phyloP scores from a whole-genome alignment of 2,888 invertebrate species.

The Catocala nupta region DNA sequence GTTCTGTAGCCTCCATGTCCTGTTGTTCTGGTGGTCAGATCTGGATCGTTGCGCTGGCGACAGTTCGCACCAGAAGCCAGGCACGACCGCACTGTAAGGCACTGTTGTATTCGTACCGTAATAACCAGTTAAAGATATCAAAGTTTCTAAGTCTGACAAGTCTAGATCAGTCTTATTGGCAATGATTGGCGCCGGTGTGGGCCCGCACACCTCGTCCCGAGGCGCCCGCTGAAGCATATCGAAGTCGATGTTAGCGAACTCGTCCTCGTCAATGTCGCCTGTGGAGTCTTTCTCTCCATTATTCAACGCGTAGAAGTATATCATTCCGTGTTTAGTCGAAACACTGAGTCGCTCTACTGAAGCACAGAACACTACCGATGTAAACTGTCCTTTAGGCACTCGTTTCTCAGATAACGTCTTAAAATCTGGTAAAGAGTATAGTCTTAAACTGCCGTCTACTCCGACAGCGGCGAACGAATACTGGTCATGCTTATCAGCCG shows the following conservation, averaged over 20 bases:
- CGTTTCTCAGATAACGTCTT: constrained; percentile 90
- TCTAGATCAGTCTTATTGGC: constrained; percentile 88
- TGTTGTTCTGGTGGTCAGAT: constrained; percentile 95
- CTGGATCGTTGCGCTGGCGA: constrained; percentile 96
- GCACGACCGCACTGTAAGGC: constrained; percentile 94
- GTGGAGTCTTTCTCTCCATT: constrained; percentile 91
- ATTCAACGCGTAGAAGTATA: constrained; percentile 93
- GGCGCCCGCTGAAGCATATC: constrained; percentile 78
- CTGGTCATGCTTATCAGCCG: constrained; percentile 80
- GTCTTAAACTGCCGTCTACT: constrained; percentile 91
- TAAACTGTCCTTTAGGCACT: constrained; percentile 90
- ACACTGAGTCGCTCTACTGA: constrained; percentile 95
- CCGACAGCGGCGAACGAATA: constrained; percentile 92
- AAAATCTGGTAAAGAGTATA: constrained; percentile 91
- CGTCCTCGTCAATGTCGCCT: constrained; percentile 91
- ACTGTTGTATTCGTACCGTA: constrained; percentile 87
- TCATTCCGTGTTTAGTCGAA: constrained; percentile 92
- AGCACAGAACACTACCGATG: constrained; percentile 94
- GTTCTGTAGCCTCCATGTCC: constrained; percentile 96
- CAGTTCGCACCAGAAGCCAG: constrained; percentile 97
- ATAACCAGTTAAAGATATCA: constrained; percentile 92
- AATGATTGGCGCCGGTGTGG: constrained; percentile 73
- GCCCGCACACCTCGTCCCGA: constrained; percentile 71
- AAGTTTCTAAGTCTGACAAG: constrained; percentile 88
- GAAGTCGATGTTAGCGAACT: constrained; percentile 82